Base-by-base conservation (phyloP, 2,113 vertebrate species). In the Physeter macrocephalus region DNA sequence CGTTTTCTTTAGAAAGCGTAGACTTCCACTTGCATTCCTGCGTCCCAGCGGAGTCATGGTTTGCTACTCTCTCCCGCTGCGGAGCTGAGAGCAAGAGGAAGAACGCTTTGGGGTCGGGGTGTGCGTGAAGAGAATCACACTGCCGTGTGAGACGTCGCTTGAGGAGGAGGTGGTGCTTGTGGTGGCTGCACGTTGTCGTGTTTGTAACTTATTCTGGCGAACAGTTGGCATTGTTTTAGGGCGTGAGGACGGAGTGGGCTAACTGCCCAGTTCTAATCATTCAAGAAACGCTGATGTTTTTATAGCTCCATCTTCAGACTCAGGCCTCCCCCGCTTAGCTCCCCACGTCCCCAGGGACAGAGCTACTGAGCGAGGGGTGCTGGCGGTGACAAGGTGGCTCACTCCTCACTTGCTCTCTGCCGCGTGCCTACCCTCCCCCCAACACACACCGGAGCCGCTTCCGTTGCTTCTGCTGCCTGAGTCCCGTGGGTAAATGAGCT, bases 221-320 rank as follows among this genome's bases (percentile, higher is more conserved):
- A 41, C n/a, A 78, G 83, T 11, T 34, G 49, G 43, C 54, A 29
- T 29, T 46, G 14, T 59, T 72, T 85, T 88, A 11, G 11, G 6
- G 0, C 23, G 23, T 82, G 86, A 77, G 36, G 90, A 49, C 34
- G 71, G 67, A 66, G 4, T 2, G 23, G 1, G 0, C n/a, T 18
- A 3, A 2, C 62, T 2, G 0, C 0, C 0, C 57, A 15, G 11
- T 27, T 41, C 4, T 0, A 0, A 0, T 62, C 67, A 13, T 0
- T 20, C 23, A 8, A 21, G 25, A 34, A 66, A 20, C 86, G 17
- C 6, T 39, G 12, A 0, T 34, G 0, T 34, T 9, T 4, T 15
- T 75, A 39, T 25, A 86, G 8, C 10, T 81, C 9, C 36, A 20
- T 5, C 62, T 61, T 15, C 23, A 31, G 62, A 43, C 36, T 14